Evolutionary conservation across 2,113 vertebrate genomes (phyloP).

Genomic region (Aspidoscelis tigris): DNA sequence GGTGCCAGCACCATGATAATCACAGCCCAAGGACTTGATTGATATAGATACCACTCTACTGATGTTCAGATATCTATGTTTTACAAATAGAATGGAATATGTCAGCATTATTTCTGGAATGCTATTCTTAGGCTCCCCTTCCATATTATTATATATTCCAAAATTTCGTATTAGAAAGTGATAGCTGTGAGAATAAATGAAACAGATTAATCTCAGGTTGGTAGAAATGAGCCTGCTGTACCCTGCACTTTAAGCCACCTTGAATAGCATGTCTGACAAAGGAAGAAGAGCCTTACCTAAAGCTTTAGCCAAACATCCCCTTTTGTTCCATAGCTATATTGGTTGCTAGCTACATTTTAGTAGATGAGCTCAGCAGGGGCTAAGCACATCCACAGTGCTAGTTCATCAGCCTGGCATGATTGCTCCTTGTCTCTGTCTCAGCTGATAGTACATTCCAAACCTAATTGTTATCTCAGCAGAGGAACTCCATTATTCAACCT

Average conservation of each 20-base stretch:
- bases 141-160: not conserved
- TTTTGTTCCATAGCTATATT: constrained; percentile 9
- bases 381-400: constrained; percentile 29
- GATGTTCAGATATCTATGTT: not conserved
- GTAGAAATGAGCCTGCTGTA: not conserved
- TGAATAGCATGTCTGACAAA: not conserved
- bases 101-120: not conserved
- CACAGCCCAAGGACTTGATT: not conserved
- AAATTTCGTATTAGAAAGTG: not conserved
- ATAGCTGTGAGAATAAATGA: not conserved
- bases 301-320: not conserved
- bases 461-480: constrained; percentile 84
- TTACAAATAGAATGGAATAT: too few species aligned
- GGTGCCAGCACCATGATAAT: not conserved
- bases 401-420: constrained; percentile 64
- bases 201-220: not conserved
- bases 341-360: constrained; percentile 34
- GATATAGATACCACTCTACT: not conserved
- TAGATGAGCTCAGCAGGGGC: constrained; percentile 62
- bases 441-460: constrained; percentile 77
- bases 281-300: not conserved
- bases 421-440: constrained; percentile 69
- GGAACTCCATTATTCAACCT: constrained; percentile 81
- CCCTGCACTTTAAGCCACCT: not conserved
- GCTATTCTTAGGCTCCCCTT: not conserved